These are phyloP conservation scores for Vanessa atalanta DNA, from an alignment of 1,140 invertebrate species.

Conservation along the genomic window DNA sequence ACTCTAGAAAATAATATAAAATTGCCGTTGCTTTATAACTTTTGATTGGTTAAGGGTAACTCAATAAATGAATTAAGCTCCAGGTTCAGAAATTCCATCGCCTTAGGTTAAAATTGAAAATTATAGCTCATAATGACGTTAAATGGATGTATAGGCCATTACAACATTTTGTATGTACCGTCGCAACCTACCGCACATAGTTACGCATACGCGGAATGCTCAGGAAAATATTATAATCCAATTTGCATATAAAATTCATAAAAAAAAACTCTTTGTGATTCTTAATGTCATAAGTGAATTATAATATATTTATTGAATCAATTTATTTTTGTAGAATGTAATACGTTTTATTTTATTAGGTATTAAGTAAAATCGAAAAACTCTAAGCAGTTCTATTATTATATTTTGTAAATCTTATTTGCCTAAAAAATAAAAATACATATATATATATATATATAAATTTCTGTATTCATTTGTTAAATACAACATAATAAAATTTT, in stretches of 20 bases:
- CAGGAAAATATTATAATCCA: neutral
- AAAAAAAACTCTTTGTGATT: neutral
- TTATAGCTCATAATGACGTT: constrained; percentile 17
- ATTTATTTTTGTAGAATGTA: too few species aligned
- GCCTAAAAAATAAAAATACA: too few species aligned
- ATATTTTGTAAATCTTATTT: too few species aligned
- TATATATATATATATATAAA: too few species aligned
- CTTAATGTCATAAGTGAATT: neutral
- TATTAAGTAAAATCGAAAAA: too few species aligned
- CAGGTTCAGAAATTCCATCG: constrained; percentile 25
- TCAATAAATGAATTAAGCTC: constrained; percentile 20
- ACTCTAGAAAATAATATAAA: constrained; percentile 21
- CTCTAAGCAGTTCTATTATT: too few species aligned
- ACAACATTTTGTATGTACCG: neutral
- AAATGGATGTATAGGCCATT: constrained; percentile 11
- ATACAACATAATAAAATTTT: too few species aligned
- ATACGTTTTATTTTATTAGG: too few species aligned
- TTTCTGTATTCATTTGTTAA: too few species aligned
- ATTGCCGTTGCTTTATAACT: constrained; percentile 15
- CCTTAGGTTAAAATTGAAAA: constrained; percentile 36
- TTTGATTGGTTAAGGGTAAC: constrained; percentile 19
- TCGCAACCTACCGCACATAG: neutral
- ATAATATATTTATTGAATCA: neutral
- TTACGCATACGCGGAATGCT: neutral
- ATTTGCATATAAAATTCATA: neutral